Evolutionary conservation across 2,888 invertebrate genomes (phyloP).

Genomic region (Hirtodrosophila cameraria): DNA sequence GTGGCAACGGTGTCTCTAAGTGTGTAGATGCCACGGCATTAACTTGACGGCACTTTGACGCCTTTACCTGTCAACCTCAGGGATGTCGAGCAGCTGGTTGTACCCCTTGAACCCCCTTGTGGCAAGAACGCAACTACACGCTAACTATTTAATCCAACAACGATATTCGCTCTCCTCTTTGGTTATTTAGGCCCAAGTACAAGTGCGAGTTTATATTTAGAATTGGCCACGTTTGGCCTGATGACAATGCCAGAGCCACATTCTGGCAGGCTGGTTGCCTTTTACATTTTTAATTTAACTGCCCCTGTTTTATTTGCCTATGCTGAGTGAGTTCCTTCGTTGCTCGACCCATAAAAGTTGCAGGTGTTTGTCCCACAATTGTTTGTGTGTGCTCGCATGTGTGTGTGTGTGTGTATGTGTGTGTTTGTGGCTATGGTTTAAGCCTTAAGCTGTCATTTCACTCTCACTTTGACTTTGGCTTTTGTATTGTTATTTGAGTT

Average conservation of each 20-base stretch:
- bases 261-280: constrained; percentile 20
- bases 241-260: constrained; percentile 23
- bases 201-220: constrained; percentile 32
- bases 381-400: constrained; percentile 7
- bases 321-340: constrained; percentile 39
- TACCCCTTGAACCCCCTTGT: too few species aligned
- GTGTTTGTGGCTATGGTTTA: constrained; percentile 7
- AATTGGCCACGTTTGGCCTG: constrained; percentile 32
- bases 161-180: too few species aligned
- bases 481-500: constrained; percentile 12
- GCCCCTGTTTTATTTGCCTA: constrained; percentile 65
- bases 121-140: neutral
- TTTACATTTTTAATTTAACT: constrained; percentile 65
- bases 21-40: constrained; percentile 27
- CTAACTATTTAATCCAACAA: constrained; percentile 9
- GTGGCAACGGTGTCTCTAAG: constrained; percentile 11
- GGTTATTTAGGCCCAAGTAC: neutral
- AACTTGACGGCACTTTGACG: constrained; percentile 46
- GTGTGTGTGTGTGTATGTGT: constrained; percentile 2
- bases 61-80: constrained; percentile 21
- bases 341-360: constrained; percentile 51
- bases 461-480: constrained; percentile 5
- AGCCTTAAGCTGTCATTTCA: constrained; percentile 36
- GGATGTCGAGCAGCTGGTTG: neutral
- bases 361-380: constrained; percentile 28